These are phyloP conservation scores for Urocynchramus pylzowi DNA, from an alignment of 2,113 vertebrate genomes.

Conservation along the genomic window DNA sequence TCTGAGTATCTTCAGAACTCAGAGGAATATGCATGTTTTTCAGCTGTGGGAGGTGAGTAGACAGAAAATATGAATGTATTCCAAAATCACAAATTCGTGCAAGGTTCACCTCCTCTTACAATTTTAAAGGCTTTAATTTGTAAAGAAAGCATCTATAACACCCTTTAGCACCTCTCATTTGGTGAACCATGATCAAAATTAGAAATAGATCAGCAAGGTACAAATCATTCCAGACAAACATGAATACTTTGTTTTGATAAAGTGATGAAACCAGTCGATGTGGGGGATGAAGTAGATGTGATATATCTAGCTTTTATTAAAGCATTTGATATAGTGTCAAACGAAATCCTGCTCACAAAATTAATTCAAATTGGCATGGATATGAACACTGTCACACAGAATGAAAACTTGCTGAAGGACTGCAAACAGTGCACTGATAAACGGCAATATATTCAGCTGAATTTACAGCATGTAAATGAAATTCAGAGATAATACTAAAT, in stretches of 20 bases:
- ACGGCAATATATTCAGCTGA: conserved; percentile 17
- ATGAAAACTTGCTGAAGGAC: conserved; percentile 52
- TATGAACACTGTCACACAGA: conserved; percentile 32
- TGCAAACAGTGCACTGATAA: conserved; percentile 20
- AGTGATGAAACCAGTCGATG: neutral
- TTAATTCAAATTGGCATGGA: conserved; percentile 45
- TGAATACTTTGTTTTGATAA: conserved; percentile 1
- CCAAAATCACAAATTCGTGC: neutral
- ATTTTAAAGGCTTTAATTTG: neutral
- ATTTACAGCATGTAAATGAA: conserved; percentile 35
- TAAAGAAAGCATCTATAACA: neutral
- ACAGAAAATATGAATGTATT: neutral
- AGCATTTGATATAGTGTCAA: conserved; percentile 33
- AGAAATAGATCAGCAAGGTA: neutral
- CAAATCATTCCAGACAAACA: conserved; percentile 13
- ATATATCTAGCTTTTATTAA: conserved; percentile 17
- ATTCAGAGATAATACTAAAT: conserved; percentile 21
- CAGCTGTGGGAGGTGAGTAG: neutral
- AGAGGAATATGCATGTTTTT: neutral
- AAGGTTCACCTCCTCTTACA: neutral
- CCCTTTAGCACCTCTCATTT: neutral
- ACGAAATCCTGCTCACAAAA: conserved; percentile 29
- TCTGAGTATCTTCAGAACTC: neutral
- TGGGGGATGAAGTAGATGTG: neutral
- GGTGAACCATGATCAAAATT: neutral